Evolutionary conservation across 2,797 vertebrate genomes (phyloP), one percentile per base, ranked within the genome.

Genomic region (Eupleurogrammus muticus): DNA sequence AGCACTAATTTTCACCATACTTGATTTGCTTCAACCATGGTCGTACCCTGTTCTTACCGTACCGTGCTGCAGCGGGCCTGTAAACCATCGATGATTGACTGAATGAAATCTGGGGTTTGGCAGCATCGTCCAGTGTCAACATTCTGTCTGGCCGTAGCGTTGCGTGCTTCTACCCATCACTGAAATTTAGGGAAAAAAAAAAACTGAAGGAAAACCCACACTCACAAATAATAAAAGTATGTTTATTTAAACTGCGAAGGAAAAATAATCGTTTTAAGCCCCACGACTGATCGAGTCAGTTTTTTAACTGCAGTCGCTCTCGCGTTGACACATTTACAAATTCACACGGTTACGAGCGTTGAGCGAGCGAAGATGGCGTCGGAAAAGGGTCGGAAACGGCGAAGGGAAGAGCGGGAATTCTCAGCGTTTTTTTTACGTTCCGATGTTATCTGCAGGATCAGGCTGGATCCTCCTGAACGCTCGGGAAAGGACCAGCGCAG

Each of bases 381-480:
- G 48, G 14, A 54, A 42, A 40, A 51, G 13, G 49, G 13, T 24
- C 49, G 20, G 34, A 40, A n/a, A n/a, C n/a, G 38, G 28, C 16
- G 19, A 23, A n/a, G 49, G 60, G n/a, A 42, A 40, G 58, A 70
- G 4, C 17, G 50, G 19, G n/a, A 21, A 4, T 6, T 10, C 42
- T 36, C 47, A 40, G 13, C 5, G 0, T 34, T 50, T 62, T 42
- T 16, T 54, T 35, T 38, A 44, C n/a, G 36, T 19, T 58, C 40
- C 23, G 55, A 59, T 68, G 35, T 42, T 77, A 69, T 83, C 70
- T 79, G 68, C 19, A n/a, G 44, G 61, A 70, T 83, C 48, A 10
- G 35, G 40, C 28, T 58, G 35, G 75, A 80, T 23, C 40, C 44
- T 24, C 11, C 8, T 61, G 75, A 58, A 75, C 11, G 19, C 57